Base-by-base conservation (phyloP, 1,140 invertebrate species). In the Zaprionus gabonicus region DNA sequence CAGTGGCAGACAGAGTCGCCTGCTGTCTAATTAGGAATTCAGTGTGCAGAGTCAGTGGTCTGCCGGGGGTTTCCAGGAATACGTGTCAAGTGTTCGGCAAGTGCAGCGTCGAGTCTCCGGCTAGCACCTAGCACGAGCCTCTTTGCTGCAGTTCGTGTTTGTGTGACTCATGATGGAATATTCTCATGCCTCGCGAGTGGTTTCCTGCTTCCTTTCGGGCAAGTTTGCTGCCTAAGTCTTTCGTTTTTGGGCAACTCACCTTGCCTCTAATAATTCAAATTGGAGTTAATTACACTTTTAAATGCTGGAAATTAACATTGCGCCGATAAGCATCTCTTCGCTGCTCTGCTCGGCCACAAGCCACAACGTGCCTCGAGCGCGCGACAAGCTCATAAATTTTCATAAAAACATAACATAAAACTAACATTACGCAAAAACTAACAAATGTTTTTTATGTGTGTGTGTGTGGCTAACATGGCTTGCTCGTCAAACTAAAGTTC, bases 201-300 rank as follows among this genome's bases (percentile, higher is more conserved):
- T 72, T 90, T 90, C 85, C 85, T 90, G 85, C 85, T 90, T 90
- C 85, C 85, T 90, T 90, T 90, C 9, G 46, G 17, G 28, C 59
- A 71, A 76, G 88, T 91, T 91, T 31, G 88, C 70, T 82, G 76
- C 77, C 83, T 82, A 70, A 91, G 88, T 91, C 88, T 91, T 91
- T 91, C 66, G 79, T 91, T 85, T 71, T 74, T 51, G 36, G 3
- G 34, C 17, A 34, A 49, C 28, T 31, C 38, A 23, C 3, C 25
- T 25, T 20, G 41, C 25, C 34, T 15, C 60, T 84, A 79, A 81
- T 81, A 85, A 81, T 81, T 87, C 78, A 88, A 88, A 88, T 88
- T 81, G 81, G 81, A 78, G 85, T 90, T 88, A 88, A 88, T 88
- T 88, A 88, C 85, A 77, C 81, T 88, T 88, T 88, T 88, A 88